Percentiles rank a stretch among this genome's conserved stretches.
phyloP scores from a whole-genome alignment of 2,797 vertebrate species.

The Gallinago solitaria region DNA sequence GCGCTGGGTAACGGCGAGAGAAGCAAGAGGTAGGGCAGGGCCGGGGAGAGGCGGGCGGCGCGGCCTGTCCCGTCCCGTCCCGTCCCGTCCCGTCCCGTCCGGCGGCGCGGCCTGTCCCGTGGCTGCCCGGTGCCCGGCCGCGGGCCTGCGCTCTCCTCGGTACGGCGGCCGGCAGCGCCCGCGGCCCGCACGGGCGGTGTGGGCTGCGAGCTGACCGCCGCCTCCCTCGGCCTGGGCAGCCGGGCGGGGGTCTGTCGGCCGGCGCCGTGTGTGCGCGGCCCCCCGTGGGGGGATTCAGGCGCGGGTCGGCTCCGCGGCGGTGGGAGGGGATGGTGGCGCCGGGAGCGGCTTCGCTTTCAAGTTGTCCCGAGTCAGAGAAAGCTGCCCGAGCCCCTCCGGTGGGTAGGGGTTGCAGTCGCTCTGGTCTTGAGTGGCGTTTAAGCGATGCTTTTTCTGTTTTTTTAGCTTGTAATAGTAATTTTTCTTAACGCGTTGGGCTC shows the following conservation, averaged over 20 bases:
- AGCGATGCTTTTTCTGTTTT: rapidly evolving
- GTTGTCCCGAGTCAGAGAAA: no score
- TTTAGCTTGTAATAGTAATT: neutral
- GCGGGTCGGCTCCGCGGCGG: neutral
- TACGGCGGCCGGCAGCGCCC: neutral
- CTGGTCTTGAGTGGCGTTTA: neutral
- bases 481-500: rapidly evolving
- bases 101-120: neutral
- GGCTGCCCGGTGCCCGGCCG: neutral
- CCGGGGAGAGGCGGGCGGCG: neutral
- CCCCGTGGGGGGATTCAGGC: rapidly evolving
- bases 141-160: neutral
- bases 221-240: neutral
- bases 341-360: neutral
- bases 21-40: neutral
- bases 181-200: neutral
- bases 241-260: no score
- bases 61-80: neutral
- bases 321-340: neutral
- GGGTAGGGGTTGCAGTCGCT: rapidly evolving
- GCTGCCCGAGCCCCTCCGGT: neutral
- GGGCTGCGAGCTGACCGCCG: neutral
- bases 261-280: neutral
- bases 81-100: neutral
- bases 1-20: neutral